These are phyloP conservation scores for Odontocerum albicorne DNA, from an alignment of 2,888 invertebrate genomes.

Conservation along the genomic window DNA sequence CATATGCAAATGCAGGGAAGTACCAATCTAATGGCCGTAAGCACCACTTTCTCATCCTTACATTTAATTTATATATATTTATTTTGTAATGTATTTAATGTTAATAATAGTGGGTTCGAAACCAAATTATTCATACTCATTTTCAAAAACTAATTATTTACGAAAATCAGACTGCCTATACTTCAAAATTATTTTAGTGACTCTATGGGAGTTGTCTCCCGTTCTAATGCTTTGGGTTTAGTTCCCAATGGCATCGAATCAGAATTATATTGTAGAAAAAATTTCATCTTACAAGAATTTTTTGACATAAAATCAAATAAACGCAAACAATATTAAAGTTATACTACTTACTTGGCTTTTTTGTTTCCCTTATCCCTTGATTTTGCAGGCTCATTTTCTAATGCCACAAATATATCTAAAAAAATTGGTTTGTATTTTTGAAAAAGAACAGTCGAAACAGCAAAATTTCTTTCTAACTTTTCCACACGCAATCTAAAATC, in stretches of 20 bases:
- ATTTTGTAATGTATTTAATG: no score
- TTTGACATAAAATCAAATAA: background rate
- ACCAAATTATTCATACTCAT: no score
- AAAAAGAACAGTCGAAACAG: slow-evolving; percentile 91
- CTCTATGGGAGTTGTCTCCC: no score
- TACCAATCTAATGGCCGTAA: no score
- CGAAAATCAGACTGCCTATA: no score
- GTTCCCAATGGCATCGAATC: background rate
- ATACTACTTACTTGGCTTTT: slow-evolving; percentile 48
- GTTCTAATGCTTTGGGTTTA: no score
- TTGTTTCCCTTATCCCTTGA: slow-evolving; percentile 64
- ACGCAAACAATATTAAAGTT: background rate
- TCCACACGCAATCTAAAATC: slow-evolving; percentile 83
- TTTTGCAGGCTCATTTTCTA: slow-evolving; percentile 46
- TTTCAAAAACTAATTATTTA: no score
- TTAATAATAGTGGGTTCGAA: no score
- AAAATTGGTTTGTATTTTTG: slow-evolving; percentile 91
- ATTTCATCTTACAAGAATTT: background rate
- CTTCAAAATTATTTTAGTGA: no score
- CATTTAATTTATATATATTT: no score
- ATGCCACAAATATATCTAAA: slow-evolving; percentile 76
- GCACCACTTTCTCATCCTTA: no score
- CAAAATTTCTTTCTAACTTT: slow-evolving; percentile 85
- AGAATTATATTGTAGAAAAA: background rate
- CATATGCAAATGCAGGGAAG: no score